Percentiles rank a stretch among this genome's conserved stretches.
Conservation (phyloP, 37 sponge, comb jelly and placozoan genomes). For the Haliclona indistincta region DNA sequence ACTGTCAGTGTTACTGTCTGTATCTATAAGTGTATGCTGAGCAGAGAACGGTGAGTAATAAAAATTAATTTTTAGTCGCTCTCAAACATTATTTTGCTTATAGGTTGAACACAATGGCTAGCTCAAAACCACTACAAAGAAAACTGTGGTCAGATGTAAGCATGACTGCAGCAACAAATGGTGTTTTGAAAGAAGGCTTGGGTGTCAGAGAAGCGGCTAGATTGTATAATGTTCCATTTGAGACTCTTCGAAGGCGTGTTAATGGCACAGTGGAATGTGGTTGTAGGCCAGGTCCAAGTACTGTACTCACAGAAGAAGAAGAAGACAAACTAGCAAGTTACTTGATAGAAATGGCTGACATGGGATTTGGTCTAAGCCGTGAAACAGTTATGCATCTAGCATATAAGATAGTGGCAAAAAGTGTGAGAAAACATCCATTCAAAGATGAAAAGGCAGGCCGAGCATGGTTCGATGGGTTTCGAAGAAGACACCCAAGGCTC, state of each 20-base stretch:
- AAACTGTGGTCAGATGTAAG: constrained; percentile 43
- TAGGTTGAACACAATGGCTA: too few species aligned
- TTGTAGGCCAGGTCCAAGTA: not conserved
- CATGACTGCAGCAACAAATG: constrained; percentile 42
- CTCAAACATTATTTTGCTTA: too few species aligned
- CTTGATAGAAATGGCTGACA: constrained; percentile 5
- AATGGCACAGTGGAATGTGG: constrained; percentile 10
- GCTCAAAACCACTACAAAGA: too few species aligned
- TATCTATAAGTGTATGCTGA: too few species aligned
- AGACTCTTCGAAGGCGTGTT: constrained; percentile 16
- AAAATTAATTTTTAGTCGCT: too few species aligned
- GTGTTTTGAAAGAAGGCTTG: constrained; percentile 21
- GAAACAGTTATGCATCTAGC: constrained; percentile 4
- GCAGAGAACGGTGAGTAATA: too few species aligned
- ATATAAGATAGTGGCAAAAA: constrained; percentile 2
- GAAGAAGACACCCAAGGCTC: constrained; percentile 18
- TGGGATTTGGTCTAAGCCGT: constrained; percentile 22
- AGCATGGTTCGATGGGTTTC: constrained; percentile 53
- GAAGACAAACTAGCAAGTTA: constrained; percentile 6
- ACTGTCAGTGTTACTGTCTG: too few species aligned
- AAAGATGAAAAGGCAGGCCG: constrained; percentile 29
- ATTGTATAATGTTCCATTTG: constrained; percentile 28
- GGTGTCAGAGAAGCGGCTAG: constrained; percentile 13
- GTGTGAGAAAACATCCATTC: constrained; percentile 14
- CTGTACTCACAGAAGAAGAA: constrained; percentile 18